These are phyloP conservation scores for Noctua janthina DNA, from an alignment of 2,888 invertebrate genomes.

Conservation along the genomic window DNA sequence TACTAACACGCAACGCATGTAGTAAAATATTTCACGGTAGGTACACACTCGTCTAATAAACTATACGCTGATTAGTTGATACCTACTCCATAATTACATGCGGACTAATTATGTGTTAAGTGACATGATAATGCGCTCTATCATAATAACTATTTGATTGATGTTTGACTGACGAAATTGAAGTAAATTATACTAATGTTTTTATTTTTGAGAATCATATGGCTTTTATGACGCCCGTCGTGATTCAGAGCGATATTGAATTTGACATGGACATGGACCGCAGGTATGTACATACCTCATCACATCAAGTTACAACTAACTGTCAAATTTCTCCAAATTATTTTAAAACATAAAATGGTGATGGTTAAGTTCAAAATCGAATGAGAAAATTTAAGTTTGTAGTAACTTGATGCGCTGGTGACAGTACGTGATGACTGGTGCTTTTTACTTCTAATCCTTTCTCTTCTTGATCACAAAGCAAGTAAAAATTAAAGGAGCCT, in stretches of 20 bases:
- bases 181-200: neutral
- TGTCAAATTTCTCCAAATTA: too few relatives aligned
- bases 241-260: neutral
- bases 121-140: slow-evolving; percentile 13
- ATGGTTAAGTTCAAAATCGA: too few relatives aligned
- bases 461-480: neutral
- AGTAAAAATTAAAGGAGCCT: neutral
- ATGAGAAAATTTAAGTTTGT: too few relatives aligned
- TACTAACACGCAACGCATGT: slow-evolving; percentile 15
- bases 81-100: slow-evolving; percentile 20
- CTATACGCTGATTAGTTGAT: slow-evolving; percentile 21
- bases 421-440: neutral
- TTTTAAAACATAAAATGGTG: too few relatives aligned
- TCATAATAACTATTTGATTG: slow-evolving; percentile 6
- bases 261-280: neutral
- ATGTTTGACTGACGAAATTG: slow-evolving; percentile 11
- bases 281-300: too few relatives aligned
- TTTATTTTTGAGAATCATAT: neutral
- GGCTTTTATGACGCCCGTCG: neutral
- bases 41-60: slow-evolving; percentile 6
- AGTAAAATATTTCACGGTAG: slow-evolving; percentile 36
- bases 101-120: slow-evolving; percentile 9
- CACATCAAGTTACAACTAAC: too few relatives aligned
- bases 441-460: neutral
- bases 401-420: too few relatives aligned